Percentiles rank a stretch among this genome's conserved stretches.
These are phyloP conservation scores for Barbus barbus DNA, from an alignment of 2,113 vertebrate species.

Conservation along the genomic window DNA sequence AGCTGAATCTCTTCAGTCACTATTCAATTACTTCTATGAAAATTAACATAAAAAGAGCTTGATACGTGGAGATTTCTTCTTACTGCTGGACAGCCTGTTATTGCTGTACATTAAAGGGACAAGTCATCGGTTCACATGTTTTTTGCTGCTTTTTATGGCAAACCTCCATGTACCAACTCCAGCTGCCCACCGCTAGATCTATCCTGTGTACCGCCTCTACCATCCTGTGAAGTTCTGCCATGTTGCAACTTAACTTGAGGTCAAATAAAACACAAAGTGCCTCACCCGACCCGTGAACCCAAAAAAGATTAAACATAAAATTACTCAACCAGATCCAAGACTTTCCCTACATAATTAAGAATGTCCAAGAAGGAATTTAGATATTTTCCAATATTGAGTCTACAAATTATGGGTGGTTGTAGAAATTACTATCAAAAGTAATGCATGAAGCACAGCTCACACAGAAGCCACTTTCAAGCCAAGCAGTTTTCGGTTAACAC, in stretches of 20 bases:
- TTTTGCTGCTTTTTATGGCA: not conserved
- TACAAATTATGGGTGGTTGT: not conserved
- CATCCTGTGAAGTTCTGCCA: not conserved
- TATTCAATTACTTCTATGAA: not conserved
- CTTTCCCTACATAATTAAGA: constrained; percentile 4
- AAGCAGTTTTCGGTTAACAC: not conserved
- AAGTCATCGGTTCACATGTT: not conserved
- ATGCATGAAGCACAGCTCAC: not conserved
- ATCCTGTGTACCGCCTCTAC: not conserved
- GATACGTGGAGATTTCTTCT: not conserved
- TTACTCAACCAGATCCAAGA: not conserved
- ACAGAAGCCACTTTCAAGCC: not conserved
- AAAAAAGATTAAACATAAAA: not conserved
- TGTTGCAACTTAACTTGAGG: constrained; percentile 1
- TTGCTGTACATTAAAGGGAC: not conserved
- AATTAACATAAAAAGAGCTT: not conserved
- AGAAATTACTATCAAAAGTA: not conserved
- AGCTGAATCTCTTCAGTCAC: not conserved
- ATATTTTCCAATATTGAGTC: not conserved
- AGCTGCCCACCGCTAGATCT: constrained; percentile 10
- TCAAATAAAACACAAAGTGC: not conserved
- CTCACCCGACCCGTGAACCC: not conserved
- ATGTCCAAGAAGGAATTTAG: no score
- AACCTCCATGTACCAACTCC: not conserved
- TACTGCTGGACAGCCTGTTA: not conserved